phyloP scores from a whole-genome alignment of 64 coral and sea anemone genomes.

The Pocillopora verrucosa region DNA sequence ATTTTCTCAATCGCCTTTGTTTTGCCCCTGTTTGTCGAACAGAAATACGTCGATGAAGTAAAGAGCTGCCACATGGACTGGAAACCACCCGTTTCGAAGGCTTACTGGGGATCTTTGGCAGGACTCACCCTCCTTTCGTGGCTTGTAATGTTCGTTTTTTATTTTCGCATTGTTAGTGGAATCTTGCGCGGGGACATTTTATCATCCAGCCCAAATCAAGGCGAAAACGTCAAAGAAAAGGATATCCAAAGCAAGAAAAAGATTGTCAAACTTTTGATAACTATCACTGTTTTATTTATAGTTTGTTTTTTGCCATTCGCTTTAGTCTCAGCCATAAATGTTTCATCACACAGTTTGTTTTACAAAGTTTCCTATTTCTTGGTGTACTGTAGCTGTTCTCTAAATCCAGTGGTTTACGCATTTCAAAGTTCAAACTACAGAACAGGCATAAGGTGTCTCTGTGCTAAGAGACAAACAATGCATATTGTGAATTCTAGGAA shows the following conservation, averaged over 20 bases:
- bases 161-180: conserved; percentile 50
- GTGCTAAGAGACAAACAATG: neutral
- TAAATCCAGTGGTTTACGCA: conserved; percentile 39
- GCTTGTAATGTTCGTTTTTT: conserved; percentile 26
- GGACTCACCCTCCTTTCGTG: neutral
- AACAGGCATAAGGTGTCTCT: neutral
- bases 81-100: neutral
- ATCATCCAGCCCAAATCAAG: neutral
- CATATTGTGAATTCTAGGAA: too few species aligned
- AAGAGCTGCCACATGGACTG: conserved; percentile 38
- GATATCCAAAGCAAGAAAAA: conserved; percentile 37
- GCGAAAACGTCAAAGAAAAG: neutral
- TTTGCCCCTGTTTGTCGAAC: conserved; percentile 45
- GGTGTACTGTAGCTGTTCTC: conserved; percentile 19
- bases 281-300: neutral
- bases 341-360: neutral
- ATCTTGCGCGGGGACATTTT: conserved; percentile 21
- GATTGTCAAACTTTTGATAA: conserved; percentile 43
- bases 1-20: conserved; percentile 11
- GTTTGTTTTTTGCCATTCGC: conserved; percentile 42
- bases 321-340: conserved; percentile 5
- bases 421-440: conserved; percentile 62
- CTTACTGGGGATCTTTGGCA: conserved; percentile 32
- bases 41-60: conserved; percentile 17
- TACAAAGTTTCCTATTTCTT: conserved; percentile 41